Evolutionary conservation across 2,888 invertebrate genomes (phyloP).

Genomic region (Latrodectus hesperus): DNA sequence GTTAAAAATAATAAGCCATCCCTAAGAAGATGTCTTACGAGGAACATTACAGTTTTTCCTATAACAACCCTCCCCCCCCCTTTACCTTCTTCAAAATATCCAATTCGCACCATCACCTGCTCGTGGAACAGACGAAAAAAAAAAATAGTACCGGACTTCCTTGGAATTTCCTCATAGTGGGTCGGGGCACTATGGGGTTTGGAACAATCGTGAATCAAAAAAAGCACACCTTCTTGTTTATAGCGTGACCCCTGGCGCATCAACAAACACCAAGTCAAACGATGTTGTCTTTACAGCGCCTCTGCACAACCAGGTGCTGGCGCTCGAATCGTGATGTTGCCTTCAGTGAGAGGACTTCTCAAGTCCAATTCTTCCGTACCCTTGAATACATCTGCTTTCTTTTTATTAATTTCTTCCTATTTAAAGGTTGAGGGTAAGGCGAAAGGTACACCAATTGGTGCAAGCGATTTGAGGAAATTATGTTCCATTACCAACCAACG

Average conservation of each 20-base stretch:
- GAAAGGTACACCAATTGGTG: too few species aligned
- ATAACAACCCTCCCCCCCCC: too few species aligned
- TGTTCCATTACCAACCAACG: too few species aligned
- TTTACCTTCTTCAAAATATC: too few species aligned
- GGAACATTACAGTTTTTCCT: too few species aligned
- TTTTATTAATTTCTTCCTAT: neutral
- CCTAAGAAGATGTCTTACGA: too few species aligned
- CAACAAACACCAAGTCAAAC: neutral
- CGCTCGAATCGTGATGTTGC: neutral
- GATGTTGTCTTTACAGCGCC: neutral
- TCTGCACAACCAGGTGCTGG: neutral
- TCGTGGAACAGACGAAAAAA: neutral
- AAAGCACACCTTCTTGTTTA: slow-evolving; percentile 1
- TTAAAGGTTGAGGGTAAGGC: too few species aligned
- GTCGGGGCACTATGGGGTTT: neutral
- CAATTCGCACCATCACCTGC: neutral
- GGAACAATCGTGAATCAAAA: neutral
- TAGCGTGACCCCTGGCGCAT: neutral
- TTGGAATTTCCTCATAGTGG: neutral
- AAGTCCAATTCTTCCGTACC: too few species aligned
- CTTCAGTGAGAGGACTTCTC: too few species aligned
- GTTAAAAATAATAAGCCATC: too few species aligned
- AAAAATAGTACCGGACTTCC: neutral
- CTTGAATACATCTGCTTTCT: neutral
- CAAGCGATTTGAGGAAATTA: too few species aligned